phyloP scores from a whole-genome alignment of 2,888 invertebrate species.

The Pterostichus niger region DNA sequence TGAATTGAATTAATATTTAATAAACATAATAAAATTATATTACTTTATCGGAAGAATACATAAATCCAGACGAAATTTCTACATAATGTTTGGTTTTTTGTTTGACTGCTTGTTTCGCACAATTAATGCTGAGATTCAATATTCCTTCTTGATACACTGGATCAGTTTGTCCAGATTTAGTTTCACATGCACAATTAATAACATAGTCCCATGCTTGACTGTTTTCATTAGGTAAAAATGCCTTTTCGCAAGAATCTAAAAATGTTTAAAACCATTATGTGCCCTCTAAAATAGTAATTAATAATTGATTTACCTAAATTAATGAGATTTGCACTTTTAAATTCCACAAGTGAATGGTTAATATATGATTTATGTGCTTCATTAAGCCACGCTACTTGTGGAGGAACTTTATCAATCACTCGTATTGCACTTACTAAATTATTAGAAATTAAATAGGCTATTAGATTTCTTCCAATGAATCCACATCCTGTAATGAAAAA shows the following conservation, averaged over 20 bases:
- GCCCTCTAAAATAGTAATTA: too few relatives aligned
- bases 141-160: conserved; percentile 95
- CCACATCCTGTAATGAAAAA: conserved; percentile 87
- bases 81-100: conserved; percentile 85
- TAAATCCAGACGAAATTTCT: conserved; percentile 91
- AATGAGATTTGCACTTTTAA: conserved; percentile 94
- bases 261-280: conserved; percentile 65
- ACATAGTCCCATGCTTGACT: conserved; percentile 85
- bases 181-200: conserved; percentile 95
- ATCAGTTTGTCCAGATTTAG: conserved; percentile 92
- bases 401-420: conserved; percentile 95
- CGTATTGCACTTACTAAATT: conserved; percentile 87
- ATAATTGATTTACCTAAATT: conserved; percentile 83
- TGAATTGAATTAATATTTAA: conserved; percentile 34
- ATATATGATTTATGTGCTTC: conserved; percentile 85
- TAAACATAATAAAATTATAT: background rate
- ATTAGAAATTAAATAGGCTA: conserved; percentile 88
- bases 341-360: conserved; percentile 88
- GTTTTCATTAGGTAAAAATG: conserved; percentile 83
- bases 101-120: conserved; percentile 87
- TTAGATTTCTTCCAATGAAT: conserved; percentile 94
- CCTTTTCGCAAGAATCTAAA: conserved; percentile 89
- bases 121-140: conserved; percentile 89
- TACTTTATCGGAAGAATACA: conserved; percentile 90
- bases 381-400: conserved; percentile 94